Base-by-base conservation (phyloP, 1,140 invertebrate species). In the Whitmania pigra region DNA sequence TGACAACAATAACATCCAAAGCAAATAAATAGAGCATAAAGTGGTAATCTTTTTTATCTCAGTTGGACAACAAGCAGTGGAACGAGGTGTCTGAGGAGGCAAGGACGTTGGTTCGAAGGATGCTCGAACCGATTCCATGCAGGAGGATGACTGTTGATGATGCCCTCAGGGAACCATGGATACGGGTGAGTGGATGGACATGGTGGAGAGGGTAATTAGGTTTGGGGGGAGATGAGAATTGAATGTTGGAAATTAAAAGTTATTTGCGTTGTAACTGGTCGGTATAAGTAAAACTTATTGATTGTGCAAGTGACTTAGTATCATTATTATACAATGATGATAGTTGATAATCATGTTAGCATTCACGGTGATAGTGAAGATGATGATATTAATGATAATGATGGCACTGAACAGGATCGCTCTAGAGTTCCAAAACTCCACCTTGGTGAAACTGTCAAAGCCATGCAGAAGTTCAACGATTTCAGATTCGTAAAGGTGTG, bases 391-490 rank as follows among this genome's bases (percentile, higher is more conserved):
- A 13, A 17, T 49, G 43, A 49, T 49, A 13, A 17, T 49, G 9
- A 17, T 63, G 22, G 11, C 29, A 13, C 11, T 63, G 22, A 63
- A 20, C 79, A 94, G 91, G 93, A 95, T 81, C 86, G 92, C 77
- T 92, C 94, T 78, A 91, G 92, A 75, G 87, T 91, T 72, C 87
- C 89, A 74, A 88, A 91, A 79, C 86, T 89, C 75, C 95, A 99
- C 84, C 84, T 98, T 36, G 86, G 86, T 66, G 90, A 92, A 74
- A 93, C 93, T 11, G 93, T 98, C 73, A 94, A 98, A 78, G 93
- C 97, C 85, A 86, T 98, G 83, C 92, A 93, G 82, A 94, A 93
- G 84, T 97, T 95, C 82, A 98, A 98, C 84, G 89, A 91, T 60
- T 87, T 93, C 67, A 86, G 94, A 81, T 92, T 95, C 84, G 85